A percentile compares a stretch with the other conserved stretches of the same genome.
Evolutionary conservation across 2,113 vertebrate genomes (phyloP).

Genomic region (Numida meleagris): DNA sequence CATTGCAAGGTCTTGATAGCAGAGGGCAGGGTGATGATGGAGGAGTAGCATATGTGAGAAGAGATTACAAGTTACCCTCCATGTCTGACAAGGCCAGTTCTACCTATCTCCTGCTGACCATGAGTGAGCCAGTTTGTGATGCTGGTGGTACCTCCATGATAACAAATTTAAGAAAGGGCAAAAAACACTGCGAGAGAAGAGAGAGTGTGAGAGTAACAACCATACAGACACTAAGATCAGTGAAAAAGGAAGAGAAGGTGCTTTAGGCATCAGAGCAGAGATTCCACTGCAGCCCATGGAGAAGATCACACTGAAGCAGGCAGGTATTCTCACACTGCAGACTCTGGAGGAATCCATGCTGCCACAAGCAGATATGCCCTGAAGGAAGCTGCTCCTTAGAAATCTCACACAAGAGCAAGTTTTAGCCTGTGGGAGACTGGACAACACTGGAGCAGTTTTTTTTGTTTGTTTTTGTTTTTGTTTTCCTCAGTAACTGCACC

Average conservation of each 20-base stretch:
- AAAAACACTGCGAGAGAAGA: not conserved
- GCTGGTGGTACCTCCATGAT: not conserved
- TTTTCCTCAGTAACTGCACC: not conserved
- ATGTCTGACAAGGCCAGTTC: not conserved
- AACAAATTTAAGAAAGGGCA: not conserved
- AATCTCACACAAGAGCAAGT: not conserved
- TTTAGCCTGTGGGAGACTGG: not conserved
- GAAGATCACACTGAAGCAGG: not conserved
- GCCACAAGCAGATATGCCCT: not conserved
- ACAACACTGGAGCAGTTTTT: accelerated
- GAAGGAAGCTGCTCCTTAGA: not conserved
- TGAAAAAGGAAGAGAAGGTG: not conserved
- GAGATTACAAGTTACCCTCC: not conserved
- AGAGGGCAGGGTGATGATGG: too few relatives aligned
- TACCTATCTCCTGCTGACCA: not conserved
- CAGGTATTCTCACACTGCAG: not conserved
- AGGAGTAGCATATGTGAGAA: not conserved
- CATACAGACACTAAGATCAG: not conserved
- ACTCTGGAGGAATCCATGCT: accelerated
- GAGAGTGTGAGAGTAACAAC: not conserved
- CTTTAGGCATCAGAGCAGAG: accelerated
- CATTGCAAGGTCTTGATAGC: not conserved
- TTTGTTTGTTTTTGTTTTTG: too few relatives aligned
- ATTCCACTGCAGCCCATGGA: not conserved
- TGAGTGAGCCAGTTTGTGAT: not conserved